Percentiles rank a stretch among this genome's conserved stretches.
Evolutionary conservation across 2,888 invertebrate genomes (phyloP).

Genomic region (Abscondita cerata): DNA sequence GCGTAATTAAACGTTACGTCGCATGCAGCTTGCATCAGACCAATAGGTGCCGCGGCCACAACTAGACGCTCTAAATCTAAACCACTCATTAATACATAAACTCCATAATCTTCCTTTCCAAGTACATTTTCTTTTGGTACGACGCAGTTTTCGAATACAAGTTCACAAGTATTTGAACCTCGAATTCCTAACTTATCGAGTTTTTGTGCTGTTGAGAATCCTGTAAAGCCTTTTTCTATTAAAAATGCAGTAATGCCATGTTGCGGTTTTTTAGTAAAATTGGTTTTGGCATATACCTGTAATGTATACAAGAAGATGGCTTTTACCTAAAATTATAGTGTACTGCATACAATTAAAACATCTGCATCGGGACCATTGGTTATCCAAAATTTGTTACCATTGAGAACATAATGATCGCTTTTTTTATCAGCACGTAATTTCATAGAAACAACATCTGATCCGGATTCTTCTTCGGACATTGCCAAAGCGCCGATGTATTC

Average conservation of each 20-base stretch:
- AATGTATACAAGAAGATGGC: slow-evolving; percentile 4
- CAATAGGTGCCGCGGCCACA: slow-evolving; percentile 89
- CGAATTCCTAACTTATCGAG: slow-evolving; percentile 98
- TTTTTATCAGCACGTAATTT: slow-evolving; percentile 86
- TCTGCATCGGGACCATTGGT: slow-evolving; percentile 98
- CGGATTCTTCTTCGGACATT: slow-evolving; percentile 94
- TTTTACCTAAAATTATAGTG: background rate
- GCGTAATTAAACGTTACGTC: slow-evolving; percentile 95
- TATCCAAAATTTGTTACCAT: slow-evolving; percentile 99
- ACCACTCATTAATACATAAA: slow-evolving; percentile 97
- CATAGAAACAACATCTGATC: slow-evolving; percentile 99
- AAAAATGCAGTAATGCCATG: slow-evolving; percentile 95
- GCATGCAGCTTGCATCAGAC: slow-evolving; percentile 94
- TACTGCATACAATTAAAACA: slow-evolving; percentile 75
- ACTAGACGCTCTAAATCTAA: slow-evolving; percentile 92
- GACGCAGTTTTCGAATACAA: slow-evolving; percentile 96
- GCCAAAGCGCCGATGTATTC: slow-evolving; percentile 94
- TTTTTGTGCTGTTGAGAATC: slow-evolving; percentile 88
- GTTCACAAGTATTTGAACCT: slow-evolving; percentile 94
- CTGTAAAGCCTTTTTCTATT: slow-evolving; percentile 86
- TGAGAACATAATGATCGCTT: slow-evolving; percentile 90
- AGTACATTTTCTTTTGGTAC: slow-evolving; percentile 84
- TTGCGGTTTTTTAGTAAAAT: slow-evolving; percentile 75
- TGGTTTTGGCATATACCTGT: slow-evolving; percentile 91
- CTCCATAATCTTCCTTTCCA: slow-evolving; percentile 86